phyloP scores from a whole-genome alignment of 1,140 invertebrate species.

The Danaus plexippus region DNA sequence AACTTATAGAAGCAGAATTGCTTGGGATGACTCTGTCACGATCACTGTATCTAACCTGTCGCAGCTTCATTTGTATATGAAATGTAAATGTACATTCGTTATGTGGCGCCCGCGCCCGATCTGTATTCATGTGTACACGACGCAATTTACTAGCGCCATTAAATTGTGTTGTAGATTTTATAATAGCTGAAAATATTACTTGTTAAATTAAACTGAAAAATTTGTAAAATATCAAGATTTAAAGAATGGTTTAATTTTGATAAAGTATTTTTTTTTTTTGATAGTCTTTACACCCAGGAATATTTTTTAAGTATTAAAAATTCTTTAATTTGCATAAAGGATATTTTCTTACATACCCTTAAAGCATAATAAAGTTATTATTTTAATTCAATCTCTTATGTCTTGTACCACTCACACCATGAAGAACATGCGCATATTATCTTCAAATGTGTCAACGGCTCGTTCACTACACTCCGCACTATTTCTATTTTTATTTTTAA shows the following conservation, averaged over 20 bases:
- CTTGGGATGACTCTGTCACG: constrained; percentile 31
- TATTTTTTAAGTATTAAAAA: no score
- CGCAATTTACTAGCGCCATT: constrained; percentile 13
- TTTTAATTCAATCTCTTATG: constrained; percentile 10
- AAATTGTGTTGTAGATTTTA: no score
- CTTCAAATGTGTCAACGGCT: constrained; percentile 66
- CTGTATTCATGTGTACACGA: constrained; percentile 59
- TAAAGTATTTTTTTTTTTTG: no score
- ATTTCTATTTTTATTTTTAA: background rate
- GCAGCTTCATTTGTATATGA: constrained; percentile 67
- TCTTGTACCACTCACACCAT: constrained; percentile 23
- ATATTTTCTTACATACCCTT: no score
- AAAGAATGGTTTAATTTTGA: no score
- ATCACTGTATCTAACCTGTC: constrained; percentile 43
- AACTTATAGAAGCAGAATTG: constrained; percentile 6
- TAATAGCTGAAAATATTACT: no score
- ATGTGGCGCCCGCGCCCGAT: constrained; percentile 55
- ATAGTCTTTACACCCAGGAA: no score
- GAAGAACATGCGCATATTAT: constrained; percentile 61
- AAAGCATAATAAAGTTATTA: no score
- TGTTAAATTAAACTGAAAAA: no score
- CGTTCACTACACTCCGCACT: constrained; percentile 20
- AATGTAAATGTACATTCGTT: constrained; percentile 69
- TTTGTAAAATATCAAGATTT: no score
- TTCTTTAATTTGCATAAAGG: no score